phyloP scores from a whole-genome alignment of 2,797 vertebrate genomes.

The Macropodus opercularis region DNA sequence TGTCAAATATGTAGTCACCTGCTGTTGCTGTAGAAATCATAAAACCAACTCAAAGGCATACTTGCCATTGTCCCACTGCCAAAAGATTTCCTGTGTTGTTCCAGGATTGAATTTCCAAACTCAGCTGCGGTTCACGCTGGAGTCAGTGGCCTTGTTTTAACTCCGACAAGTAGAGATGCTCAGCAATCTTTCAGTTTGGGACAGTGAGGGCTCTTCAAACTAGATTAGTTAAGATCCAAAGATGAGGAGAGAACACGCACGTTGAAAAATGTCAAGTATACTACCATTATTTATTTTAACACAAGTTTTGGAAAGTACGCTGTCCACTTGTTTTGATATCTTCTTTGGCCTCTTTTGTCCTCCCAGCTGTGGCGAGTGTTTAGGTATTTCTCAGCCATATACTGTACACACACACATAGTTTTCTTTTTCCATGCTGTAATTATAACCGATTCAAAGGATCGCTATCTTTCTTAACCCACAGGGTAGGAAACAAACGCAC shows the following conservation, averaged over 20 bases:
- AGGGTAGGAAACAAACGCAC: constrained; percentile 63
- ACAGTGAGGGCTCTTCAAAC: neutral
- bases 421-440: constrained; percentile 50
- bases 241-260: neutral
- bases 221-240: neutral
- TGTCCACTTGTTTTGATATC: constrained; percentile 32
- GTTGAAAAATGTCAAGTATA: neutral
- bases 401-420: constrained; percentile 5
- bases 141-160: constrained; percentile 18
- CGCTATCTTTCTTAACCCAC: constrained; percentile 40
- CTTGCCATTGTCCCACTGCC: neutral
- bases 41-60: constrained; percentile 1
- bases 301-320: constrained; percentile 14
- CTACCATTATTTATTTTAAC: neutral
- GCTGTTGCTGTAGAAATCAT: neutral
- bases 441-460: constrained; percentile 51
- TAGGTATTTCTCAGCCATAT: constrained; percentile 44
- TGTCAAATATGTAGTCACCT: constrained; percentile 6
- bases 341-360: constrained; percentile 51
- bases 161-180: constrained; percentile 3
- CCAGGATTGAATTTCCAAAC: constrained; percentile 16
- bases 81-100: constrained; percentile 10
- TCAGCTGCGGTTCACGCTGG: constrained; percentile 32
- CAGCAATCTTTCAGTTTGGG: constrained; percentile 1
- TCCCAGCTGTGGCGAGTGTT: constrained; percentile 60